Evolutionary conservation across 2,113 vertebrate genomes (phyloP).

Genomic region (Chaetodon trifascialis): DNA sequence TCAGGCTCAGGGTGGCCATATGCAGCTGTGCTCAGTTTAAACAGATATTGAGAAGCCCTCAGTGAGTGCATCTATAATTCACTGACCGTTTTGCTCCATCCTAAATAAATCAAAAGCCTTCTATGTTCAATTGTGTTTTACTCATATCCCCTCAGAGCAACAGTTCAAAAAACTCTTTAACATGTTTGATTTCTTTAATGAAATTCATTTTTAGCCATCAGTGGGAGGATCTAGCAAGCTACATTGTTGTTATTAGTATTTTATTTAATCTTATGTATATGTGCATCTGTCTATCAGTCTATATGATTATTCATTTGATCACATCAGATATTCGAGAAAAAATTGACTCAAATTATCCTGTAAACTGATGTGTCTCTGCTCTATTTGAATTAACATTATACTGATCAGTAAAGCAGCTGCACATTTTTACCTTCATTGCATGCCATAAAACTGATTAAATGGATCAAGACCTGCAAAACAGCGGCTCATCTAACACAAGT

Average conservation of each 20-base stretch:
- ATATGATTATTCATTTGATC: neutral
- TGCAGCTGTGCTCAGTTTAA: conserved; percentile 15
- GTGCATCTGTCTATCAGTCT: neutral
- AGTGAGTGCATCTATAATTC: conserved; percentile 29
- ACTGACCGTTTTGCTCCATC: conserved; percentile 11
- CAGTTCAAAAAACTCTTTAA: conserved; percentile 1
- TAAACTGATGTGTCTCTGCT: too few relatives aligned
- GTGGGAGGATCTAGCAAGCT: neutral
- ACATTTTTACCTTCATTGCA: neutral
- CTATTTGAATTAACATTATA: too few relatives aligned
- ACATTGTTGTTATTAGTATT: neutral
- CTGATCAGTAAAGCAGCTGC: too few relatives aligned
- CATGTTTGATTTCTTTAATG: neutral
- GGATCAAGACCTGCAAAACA: neutral
- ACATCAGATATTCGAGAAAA: neutral
- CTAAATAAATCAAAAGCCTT: conserved; percentile 19
- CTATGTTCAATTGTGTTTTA: conserved; percentile 12
- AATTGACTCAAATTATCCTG: too few relatives aligned
- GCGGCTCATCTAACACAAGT: neutral
- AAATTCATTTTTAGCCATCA: neutral
- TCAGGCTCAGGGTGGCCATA: neutral
- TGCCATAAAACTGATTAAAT: neutral
- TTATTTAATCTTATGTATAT: neutral
- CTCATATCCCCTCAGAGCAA: neutral
- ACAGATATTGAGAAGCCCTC: conserved; percentile 11